A percentile compares a stretch with the other conserved stretches of the same genome.
Evolutionary conservation across 2,888 invertebrate species (phyloP).

Genomic region (Parthenolecanium corni): DNA sequence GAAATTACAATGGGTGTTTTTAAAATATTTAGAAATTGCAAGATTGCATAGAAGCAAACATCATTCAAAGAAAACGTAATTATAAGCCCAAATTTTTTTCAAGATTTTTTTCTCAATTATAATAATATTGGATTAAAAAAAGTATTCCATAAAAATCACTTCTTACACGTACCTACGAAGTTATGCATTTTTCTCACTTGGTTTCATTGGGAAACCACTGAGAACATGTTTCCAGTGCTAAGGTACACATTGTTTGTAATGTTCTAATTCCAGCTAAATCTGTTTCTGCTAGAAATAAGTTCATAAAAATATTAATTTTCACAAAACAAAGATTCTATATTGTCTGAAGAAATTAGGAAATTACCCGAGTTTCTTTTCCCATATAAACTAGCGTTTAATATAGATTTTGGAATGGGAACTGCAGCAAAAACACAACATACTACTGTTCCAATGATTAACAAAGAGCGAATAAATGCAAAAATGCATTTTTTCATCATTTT

Average conservation of each 20-base stretch:
- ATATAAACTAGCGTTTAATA: slow-evolving; percentile 22
- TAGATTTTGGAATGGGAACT: slow-evolving; percentile 2
- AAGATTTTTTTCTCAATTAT: too few species aligned
- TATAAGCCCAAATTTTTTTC: too few species aligned
- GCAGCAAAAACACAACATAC: background rate
- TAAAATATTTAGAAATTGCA: too few species aligned
- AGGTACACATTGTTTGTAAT: slow-evolving; percentile 11
- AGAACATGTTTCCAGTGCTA: slow-evolving; percentile 11
- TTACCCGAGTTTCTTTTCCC: slow-evolving; percentile 22
- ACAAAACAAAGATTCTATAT: too few species aligned
- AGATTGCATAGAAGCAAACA: too few species aligned
- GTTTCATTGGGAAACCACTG: slow-evolving; percentile 20
- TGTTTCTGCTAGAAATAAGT: background rate
- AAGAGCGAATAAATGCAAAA: slow-evolving; percentile 1
- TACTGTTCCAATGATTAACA: slow-evolving; percentile 1
- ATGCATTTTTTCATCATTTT: slow-evolving; percentile 3
- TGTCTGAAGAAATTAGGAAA: background rate
- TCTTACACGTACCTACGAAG: background rate
- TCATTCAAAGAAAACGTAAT: too few species aligned
- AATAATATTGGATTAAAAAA: too few species aligned
- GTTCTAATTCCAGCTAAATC: slow-evolving; percentile 2
- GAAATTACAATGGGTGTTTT: too few species aligned
- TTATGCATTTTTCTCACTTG: background rate
- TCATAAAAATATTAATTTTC: too few species aligned
- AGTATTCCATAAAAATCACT: too few species aligned